Base-by-base conservation (phyloP, 2,113 vertebrate species). In the Albula glossodonta region DNA sequence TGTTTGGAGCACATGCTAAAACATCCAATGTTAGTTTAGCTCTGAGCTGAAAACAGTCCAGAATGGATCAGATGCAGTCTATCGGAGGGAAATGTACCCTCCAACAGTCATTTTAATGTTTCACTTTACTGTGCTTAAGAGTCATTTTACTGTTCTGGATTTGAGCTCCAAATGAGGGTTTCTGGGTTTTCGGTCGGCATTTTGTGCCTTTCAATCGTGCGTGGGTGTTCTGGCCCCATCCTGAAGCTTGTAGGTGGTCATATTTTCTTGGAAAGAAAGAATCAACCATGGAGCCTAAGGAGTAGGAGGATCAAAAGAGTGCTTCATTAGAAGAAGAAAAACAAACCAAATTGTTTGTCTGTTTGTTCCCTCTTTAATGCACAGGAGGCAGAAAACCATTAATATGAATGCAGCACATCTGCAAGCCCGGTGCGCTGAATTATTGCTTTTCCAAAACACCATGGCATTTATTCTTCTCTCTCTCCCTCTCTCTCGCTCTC, bases 341-440 rank as follows among this genome's bases (percentile, higher is more conserved):
- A 70, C 63, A 70, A 50, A 85, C 48, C 82, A 50, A 41, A 25
- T 22, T 31, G 25, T 80, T 66, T 53, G 7, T 81, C 66, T 56
- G 56, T 85, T 85, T 80, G 15, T 84, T 53, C 31, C 19, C 22
- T 57, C 66, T 87, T 84, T 56, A 84, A 81, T 57, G 13, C 19
- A 60, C 41, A n/a, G 80, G 51, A 83, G 31, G 53, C 82, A 78
- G 66, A 56, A 49, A 80, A 66, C 41, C 49, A 51, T 86, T 50
- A 80, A 80, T 77, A 19, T 50, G 53, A 57, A 80, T 49, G 77
- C 78, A 50, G 52, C n/a, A 31, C 41, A 15, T 83, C 51, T 51
- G n/a, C 51, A 70, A 82, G 70, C 74, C 66, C 56, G 51, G 9
- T n/a, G 41, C 15, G 31, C 66, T 83, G 52, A 48, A 50, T 50